Conservation (phyloP, 2,797 vertebrate species). For the Arrhamphus sclerolepis region DNA sequence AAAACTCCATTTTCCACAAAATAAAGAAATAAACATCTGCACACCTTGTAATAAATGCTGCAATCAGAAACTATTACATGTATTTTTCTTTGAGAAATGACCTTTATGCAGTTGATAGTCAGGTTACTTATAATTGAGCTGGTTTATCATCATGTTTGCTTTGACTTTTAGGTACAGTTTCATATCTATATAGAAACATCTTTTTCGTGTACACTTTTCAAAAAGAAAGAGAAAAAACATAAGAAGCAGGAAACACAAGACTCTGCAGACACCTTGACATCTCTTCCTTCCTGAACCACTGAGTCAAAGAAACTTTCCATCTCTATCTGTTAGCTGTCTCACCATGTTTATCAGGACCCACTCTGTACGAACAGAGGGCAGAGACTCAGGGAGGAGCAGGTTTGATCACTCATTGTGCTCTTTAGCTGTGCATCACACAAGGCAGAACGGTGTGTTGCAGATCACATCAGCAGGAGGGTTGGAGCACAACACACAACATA, state of each 20-base stretch:
- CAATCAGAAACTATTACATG: no score
- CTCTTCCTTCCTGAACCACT: slow-evolving; percentile 9
- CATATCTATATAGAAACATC: no score
- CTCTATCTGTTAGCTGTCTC: slow-evolving; percentile 16
- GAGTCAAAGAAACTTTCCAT: slow-evolving; percentile 35
- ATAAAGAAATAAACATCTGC: no score
- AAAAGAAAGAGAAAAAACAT: neutral
- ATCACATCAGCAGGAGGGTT: slow-evolving; percentile 45
- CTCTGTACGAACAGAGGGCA: slow-evolving; percentile 27
- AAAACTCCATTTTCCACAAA: no score
- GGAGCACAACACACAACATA: slow-evolving; percentile 43
- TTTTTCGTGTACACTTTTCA: no score
- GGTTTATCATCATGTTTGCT: no score
- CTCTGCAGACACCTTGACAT: slow-evolving; percentile 11
- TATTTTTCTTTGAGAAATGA: no score
- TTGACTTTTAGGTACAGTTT: no score
- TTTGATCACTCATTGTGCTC: slow-evolving; percentile 49
- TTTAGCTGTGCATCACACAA: slow-evolving; percentile 30
- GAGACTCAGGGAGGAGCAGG: slow-evolving; percentile 28
- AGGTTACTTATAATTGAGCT: no score
- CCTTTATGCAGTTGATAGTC: no score
- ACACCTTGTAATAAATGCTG: no score
- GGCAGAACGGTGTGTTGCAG: slow-evolving; percentile 38
- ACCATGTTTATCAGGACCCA: slow-evolving; percentile 18
- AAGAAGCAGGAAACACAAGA: slow-evolving; percentile 15